Base-by-base conservation (phyloP, 2,797 vertebrate genomes). In the Gymnocypris eckloni region DNA sequence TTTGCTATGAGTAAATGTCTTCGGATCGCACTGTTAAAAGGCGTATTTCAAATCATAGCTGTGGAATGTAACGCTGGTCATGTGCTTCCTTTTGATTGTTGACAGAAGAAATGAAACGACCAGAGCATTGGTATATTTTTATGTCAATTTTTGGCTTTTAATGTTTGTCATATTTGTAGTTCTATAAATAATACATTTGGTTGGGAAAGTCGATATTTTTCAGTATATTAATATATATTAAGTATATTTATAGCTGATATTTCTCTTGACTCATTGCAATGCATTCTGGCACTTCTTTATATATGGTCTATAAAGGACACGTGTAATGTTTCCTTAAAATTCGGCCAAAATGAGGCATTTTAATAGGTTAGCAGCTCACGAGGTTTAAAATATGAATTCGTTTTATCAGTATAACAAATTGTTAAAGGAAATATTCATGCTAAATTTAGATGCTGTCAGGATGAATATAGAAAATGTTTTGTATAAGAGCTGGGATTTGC, bases 71-170 rank as follows among this genome's bases (percentile, higher is more conserved):
- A 79, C 37, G 45, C 48, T 70, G 33, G 54, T 70, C 33, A 33
- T 33, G 61, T 78, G 73, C 61, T 78, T 52, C 83, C 64, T 59
- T 79, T 84, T 70, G 43, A 84, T 50, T 77, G 82, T 76, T 39
- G 22, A 50, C 64, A 20, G 43, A 52, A 41, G 41, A 84, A 3
- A 50, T 48, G 15, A 41, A 69, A 86, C 16, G 66, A 56, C 28
- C 28, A 22, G 50, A 56, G 52, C 56, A 81, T 37, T 81, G 45
- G 50, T 69, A 48, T 69, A 81, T 81, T 69, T 81, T n/a, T 37
- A 67, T 64, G 56, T 81, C 43, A 50, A 50, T 39, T 52, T 69
- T 81, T 81, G 79, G 61, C 79, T 81, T 81, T 81, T 66, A 81
- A 67, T 81, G 28, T 69, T 81, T 81, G 64, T 69, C 45, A 52